Percentiles rank a stretch among this genome's conserved stretches.
phyloP scores from a whole-genome alignment of 1,140 invertebrate species.

The Drosophila tsacasi region DNA sequence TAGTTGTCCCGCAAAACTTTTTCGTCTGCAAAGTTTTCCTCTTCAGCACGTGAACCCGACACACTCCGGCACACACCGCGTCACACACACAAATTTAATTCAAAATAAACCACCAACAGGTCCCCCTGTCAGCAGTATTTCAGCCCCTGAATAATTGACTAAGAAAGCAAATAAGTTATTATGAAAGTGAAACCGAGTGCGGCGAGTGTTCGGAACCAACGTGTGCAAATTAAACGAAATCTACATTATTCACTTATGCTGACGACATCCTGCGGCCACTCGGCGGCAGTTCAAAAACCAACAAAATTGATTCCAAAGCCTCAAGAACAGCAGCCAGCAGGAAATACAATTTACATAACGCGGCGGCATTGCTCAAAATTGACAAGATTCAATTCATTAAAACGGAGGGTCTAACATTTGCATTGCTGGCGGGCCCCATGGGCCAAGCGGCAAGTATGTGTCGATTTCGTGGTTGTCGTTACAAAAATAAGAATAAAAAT shows the following conservation, averaged over 20 bases:
- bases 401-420: slow-evolving; percentile 85
- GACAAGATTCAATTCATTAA: slow-evolving; percentile 85
- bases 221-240: slow-evolving; percentile 45
- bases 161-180: slow-evolving; percentile 50
- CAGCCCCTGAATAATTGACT: slow-evolving; percentile 20
- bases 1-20: slow-evolving; percentile 26
- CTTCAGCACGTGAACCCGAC: slow-evolving; percentile 7
- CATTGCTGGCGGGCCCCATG: slow-evolving; percentile 87
- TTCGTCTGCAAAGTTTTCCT: slow-evolving; percentile 22
- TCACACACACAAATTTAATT: slow-evolving; percentile 13
- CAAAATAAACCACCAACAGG: slow-evolving; percentile 48
- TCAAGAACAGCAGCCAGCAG: slow-evolving; percentile 39
- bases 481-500: slow-evolving; percentile 87
- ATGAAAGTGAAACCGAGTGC: slow-evolving; percentile 72
- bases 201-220: slow-evolving; percentile 50
- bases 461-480: slow-evolving; percentile 88
- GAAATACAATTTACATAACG: slow-evolving; percentile 73
- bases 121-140: slow-evolving; percentile 21
- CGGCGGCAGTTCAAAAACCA: slow-evolving; percentile 56
- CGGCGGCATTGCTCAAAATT: slow-evolving; percentile 68
- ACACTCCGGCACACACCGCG: background rate
- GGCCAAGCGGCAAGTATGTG: slow-evolving; percentile 89
- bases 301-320: slow-evolving; percentile 66
- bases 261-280: slow-evolving; percentile 51
- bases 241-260: slow-evolving; percentile 21